A percentile compares a stretch with the other conserved stretches of the same genome.
Evolutionary conservation across 2,797 vertebrate genomes (phyloP).

Genomic region (Oreonectes daqikongensis): DNA sequence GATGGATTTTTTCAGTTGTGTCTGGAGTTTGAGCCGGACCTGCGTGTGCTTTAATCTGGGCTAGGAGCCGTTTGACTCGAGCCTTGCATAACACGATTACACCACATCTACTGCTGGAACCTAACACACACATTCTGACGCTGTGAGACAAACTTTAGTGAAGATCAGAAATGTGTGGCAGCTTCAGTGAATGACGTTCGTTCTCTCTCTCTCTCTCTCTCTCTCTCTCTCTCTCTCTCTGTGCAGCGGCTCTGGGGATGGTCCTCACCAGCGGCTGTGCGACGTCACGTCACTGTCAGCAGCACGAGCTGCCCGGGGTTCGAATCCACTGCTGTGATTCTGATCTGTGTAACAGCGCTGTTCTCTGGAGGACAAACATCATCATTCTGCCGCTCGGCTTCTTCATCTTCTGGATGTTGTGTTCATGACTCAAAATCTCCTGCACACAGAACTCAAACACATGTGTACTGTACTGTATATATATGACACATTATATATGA

Average conservation of each 20-base stretch:
- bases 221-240: neutral
- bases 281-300: conserved; percentile 91
- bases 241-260: conserved; percentile 84
- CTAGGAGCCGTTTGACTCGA: conserved; percentile 35
- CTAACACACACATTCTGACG: neutral
- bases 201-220: too few species aligned
- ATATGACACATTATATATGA: too few species aligned
- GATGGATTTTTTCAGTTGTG: conserved; percentile 49
- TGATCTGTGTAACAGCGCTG: conserved; percentile 81
- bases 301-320: conserved; percentile 88
- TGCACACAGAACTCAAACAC: too few species aligned
- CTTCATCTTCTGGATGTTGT: neutral
- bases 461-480: too few species aligned
- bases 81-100: conserved; percentile 19
- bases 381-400: neutral
- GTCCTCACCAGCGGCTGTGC: conserved; percentile 89
- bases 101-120: too few species aligned
- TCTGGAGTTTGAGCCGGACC: conserved; percentile 62
- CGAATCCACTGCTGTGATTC: conserved; percentile 83
- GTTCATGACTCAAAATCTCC: neutral
- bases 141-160: too few species aligned
- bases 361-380: conserved; percentile 51
- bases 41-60: conserved; percentile 63
- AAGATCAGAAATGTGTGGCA: too few species aligned
- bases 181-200: too few species aligned